Percentiles rank a stretch among this genome's conserved stretches.
Conservation (phyloP, 2,113 vertebrate genomes). For the Dasypus novemcinctus region DNA sequence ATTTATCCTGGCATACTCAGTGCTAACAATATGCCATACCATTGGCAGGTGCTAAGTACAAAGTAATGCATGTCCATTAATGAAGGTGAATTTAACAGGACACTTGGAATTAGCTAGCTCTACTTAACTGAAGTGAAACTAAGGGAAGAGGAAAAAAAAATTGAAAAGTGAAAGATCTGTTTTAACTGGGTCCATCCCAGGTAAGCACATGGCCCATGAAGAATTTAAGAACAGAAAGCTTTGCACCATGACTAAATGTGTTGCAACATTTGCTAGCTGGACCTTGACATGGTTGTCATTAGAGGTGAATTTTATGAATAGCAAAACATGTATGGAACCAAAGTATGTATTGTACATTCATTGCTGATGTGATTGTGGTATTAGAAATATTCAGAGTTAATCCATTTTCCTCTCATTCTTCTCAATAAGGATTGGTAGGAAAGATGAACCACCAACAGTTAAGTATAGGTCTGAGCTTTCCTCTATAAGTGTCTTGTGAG, state of each 20-base stretch:
- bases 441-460: background rate
- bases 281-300: background rate
- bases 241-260: background rate
- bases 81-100: background rate
- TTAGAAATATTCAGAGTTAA: slow-evolving; percentile 24
- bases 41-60: background rate
- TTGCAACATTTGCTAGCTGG: background rate
- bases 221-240: background rate
- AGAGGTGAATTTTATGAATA: background rate
- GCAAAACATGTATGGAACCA: background rate
- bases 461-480: background rate
- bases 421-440: background rate
- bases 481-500: slow-evolving; percentile 4
- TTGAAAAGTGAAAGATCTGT: background rate
- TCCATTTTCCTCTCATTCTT: background rate
- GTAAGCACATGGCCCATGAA: background rate
- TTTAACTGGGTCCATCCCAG: background rate
- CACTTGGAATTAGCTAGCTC: background rate
- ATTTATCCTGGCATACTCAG: background rate
- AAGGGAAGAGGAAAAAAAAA: background rate
- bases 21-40: background rate
- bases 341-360: background rate
- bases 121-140: background rate
- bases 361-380: background rate
- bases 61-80: background rate